Conservation (phyloP, 1,140 invertebrate species). For the Drosophila setifemur region DNA sequence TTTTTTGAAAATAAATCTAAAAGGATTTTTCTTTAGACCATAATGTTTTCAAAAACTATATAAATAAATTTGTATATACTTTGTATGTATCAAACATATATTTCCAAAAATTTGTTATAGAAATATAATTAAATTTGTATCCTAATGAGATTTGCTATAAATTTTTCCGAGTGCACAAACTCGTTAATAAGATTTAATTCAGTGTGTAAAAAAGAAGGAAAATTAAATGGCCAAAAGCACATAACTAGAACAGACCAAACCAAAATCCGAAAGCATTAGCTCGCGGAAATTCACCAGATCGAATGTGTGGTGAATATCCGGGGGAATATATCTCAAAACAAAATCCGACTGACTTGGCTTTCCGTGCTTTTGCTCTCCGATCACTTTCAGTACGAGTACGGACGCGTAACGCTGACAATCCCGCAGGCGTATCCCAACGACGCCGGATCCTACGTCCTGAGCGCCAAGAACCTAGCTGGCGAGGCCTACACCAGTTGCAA, state of each 20-base stretch:
- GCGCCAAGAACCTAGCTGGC: constrained; percentile 86
- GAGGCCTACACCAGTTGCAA: constrained; percentile 86
- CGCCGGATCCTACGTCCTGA: constrained; percentile 87
- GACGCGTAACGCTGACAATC: constrained; percentile 86
- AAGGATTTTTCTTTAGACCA: too few species aligned
- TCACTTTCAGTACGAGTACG: constrained; percentile 84
- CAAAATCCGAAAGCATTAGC: constrained; percentile 48
- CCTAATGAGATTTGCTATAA: too few species aligned
- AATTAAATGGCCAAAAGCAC: constrained; percentile 70
- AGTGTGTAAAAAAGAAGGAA: constrained; percentile 71
- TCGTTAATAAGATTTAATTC: constrained; percentile 71
- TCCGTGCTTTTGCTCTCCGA: constrained; percentile 61
- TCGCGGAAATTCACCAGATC: constrained; percentile 42
- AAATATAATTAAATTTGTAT: too few species aligned
- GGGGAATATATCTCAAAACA: constrained; percentile 1
- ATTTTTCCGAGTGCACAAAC: constrained; percentile 39
- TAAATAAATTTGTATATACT: too few species aligned
- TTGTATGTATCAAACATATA: too few species aligned
- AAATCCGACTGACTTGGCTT: constrained; percentile 19
- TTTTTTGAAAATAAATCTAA: too few species aligned
- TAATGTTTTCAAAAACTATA: too few species aligned
- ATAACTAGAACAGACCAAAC: constrained; percentile 21
- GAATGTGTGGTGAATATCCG: constrained; percentile 43
- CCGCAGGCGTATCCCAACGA: constrained; percentile 88
- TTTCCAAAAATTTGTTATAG: too few species aligned